These are phyloP conservation scores for Sinhomidia bicolor DNA, from an alignment of 2,888 invertebrate species.

Conservation along the genomic window DNA sequence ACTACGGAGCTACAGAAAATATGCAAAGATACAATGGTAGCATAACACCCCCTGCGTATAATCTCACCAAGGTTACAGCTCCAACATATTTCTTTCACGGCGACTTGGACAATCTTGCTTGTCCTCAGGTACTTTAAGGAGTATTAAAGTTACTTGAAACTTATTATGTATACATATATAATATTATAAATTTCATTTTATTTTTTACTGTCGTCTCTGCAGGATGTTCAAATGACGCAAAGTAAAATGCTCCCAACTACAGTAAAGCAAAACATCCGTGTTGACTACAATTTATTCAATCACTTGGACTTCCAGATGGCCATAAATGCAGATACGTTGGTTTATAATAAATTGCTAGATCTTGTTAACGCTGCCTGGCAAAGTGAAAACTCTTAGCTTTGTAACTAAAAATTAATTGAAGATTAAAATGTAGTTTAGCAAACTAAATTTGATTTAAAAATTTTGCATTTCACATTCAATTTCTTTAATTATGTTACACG, in stretches of 20 bases:
- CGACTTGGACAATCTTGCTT: conserved; percentile 12
- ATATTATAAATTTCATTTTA: neutral
- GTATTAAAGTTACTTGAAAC: too few species aligned
- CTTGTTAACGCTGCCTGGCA: neutral
- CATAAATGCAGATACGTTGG: conserved; percentile 24
- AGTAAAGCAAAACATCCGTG: neutral
- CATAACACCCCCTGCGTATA: neutral
- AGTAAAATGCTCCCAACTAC: neutral
- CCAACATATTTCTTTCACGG: conserved; percentile 43
- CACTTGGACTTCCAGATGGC: conserved; percentile 47
- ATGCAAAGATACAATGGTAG: neutral
- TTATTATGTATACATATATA: neutral
- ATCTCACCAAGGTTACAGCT: neutral
- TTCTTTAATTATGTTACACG: too few species aligned
- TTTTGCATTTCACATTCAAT: too few species aligned
- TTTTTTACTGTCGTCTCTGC: too few species aligned
- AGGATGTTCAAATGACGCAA: conserved; percentile 19
- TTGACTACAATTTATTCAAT: conserved; percentile 2
- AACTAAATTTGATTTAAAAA: too few species aligned
- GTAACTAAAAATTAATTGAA: too few species aligned
- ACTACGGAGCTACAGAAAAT: conserved; percentile 37
- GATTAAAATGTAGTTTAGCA: too few species aligned
- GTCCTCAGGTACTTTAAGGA: neutral
- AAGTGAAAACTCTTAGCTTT: too few species aligned
- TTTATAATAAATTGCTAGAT: neutral